Conservation (phyloP, 2,797 vertebrate genomes). For the Ceyx erithaca region DNA sequence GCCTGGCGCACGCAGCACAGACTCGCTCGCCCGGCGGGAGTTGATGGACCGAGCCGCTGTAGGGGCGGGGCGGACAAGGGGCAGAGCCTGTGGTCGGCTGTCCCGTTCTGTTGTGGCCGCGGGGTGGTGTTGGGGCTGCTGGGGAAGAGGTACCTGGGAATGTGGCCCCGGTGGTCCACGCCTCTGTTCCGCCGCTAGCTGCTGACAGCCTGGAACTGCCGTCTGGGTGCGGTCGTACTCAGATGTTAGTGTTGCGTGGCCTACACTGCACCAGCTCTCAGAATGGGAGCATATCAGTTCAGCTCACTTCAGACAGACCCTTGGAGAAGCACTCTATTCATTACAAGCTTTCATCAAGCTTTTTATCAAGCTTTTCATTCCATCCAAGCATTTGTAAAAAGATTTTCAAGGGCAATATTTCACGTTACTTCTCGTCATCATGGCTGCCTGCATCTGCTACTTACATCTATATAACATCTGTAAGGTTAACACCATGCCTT, state of each 20-base stretch:
- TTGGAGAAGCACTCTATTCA: neutral
- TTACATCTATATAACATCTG: neutral
- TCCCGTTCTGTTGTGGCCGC: neutral
- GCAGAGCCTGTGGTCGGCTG: too few relatives aligned
- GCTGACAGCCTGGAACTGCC: neutral
- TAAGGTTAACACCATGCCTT: neutral
- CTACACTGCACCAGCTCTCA: rapidly evolving
- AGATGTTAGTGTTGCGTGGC: neutral
- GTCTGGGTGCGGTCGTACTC: rapidly evolving
- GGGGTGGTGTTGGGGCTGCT: neutral
- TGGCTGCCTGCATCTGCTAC: neutral
- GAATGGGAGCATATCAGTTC: rapidly evolving
- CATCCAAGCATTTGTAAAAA: neutral
- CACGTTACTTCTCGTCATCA: rapidly evolving
- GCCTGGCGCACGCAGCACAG: rapidly evolving
- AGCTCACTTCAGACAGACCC: neutral
- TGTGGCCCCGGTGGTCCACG: neutral
- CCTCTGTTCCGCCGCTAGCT: neutral
- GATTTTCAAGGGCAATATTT: neutral
- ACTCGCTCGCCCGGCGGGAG: neutral
- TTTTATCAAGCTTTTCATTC: neutral
- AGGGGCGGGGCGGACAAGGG: neutral
- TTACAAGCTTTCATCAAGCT: too few relatives aligned
- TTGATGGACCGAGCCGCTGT: neutral
- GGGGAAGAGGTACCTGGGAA: rapidly evolving